Evolutionary conservation across 2,113 vertebrate genomes (phyloP).

Genomic region (Lichenostomus cassidix): DNA sequence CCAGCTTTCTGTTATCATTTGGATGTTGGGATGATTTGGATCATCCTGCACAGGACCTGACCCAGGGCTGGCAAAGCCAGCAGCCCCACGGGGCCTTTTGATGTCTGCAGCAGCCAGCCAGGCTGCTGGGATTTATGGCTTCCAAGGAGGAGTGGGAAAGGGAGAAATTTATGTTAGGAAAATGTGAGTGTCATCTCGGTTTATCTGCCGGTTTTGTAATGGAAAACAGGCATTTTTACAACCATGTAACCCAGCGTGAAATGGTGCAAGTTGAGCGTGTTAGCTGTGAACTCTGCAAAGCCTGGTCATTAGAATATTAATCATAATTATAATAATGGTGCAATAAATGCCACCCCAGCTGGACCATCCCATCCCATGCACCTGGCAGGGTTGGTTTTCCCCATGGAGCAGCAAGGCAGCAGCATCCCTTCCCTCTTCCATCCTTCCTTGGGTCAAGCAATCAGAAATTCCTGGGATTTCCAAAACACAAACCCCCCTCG

Average conservation of each 20-base stretch:
- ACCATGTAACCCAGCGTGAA: background rate
- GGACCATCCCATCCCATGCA: background rate
- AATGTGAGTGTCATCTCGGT: conserved; percentile 54
- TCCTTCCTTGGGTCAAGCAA: background rate
- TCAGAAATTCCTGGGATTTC: background rate
- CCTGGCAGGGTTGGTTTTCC: background rate
- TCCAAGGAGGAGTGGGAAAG: background rate
- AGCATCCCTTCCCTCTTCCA: background rate
- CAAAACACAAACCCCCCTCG: background rate
- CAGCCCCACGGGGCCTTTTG: background rate
- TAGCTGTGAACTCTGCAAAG: background rate
- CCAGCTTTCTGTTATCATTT: background rate
- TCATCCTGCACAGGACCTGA: background rate
- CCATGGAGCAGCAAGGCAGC: background rate
- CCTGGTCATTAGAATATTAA: background rate
- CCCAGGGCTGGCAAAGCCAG: background rate
- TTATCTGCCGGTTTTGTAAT: conserved; percentile 34
- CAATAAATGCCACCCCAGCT: background rate
- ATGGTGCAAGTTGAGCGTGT: accelerated
- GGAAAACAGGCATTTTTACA: conserved; percentile 61
- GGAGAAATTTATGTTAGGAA: conserved; percentile 35
- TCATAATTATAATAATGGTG: accelerated
- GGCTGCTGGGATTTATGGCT: background rate
- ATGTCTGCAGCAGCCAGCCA: background rate
- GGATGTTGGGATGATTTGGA: background rate